Conservation (phyloP, 2,888 invertebrate species). For the Tetranychus truncatus region DNA sequence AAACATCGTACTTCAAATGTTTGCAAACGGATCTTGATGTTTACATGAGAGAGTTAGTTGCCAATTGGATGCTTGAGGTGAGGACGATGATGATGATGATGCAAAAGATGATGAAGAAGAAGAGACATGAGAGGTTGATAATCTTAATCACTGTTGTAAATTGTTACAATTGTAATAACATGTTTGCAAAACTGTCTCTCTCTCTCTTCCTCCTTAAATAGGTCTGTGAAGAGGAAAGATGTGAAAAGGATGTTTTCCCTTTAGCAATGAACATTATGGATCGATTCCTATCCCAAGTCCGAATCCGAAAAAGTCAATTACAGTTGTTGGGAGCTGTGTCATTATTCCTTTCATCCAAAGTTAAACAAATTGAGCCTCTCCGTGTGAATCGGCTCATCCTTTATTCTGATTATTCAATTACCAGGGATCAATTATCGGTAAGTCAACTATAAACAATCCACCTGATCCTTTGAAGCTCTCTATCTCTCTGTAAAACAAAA, state of each 20-base stretch:
- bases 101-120: background rate
- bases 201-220: constrained; percentile 33
- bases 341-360: constrained; percentile 75
- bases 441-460: constrained; percentile 38
- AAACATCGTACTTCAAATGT: constrained; percentile 9
- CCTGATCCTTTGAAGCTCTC: background rate
- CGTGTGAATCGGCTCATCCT: constrained; percentile 54
- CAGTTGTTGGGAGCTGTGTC: constrained; percentile 82
- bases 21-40: constrained; percentile 72
- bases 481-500: too few species aligned
- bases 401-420: constrained; percentile 85
- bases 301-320: constrained; percentile 63
- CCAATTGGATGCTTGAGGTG: constrained; percentile 96
- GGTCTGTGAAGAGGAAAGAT: constrained; percentile 83
- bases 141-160: background rate
- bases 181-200: background rate
- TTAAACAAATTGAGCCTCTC: constrained; percentile 62
- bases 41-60: constrained; percentile 73
- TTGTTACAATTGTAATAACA: background rate
- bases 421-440: constrained; percentile 65
- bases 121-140: background rate
- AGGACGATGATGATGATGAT: constrained; percentile 29
- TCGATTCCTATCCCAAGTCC: constrained; percentile 66
- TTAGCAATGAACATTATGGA: constrained; percentile 82
- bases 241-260: constrained; percentile 82